Evolutionary conservation across 2,797 vertebrate genomes (phyloP), one percentile per base, ranked within the genome.

Genomic region (Acipenser oxyrinchus): DNA sequence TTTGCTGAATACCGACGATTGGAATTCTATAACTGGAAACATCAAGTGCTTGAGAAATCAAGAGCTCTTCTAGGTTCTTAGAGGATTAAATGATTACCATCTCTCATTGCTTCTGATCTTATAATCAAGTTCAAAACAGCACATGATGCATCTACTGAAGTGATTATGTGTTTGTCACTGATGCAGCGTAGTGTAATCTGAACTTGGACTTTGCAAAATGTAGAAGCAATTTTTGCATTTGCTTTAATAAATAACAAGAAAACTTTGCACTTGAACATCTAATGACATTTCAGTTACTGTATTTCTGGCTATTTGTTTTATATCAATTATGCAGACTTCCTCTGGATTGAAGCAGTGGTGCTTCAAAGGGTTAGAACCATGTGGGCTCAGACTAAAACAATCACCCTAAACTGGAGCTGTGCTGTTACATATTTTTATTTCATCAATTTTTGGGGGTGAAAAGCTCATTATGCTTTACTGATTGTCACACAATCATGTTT

Each of bases 71-170:
- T 82, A 73, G 83, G 76, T 84, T 88, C 81, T 87, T 87, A 88
- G 82, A 79, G 83, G 85, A 91, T 91, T 90, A 90, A 85, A 84
- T 81, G 73, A 89, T 93, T 87, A 84, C 81, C 73, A 87, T 91
- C 83, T 83, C 82, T 78, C 67, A 1, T 83, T 83, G 81, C 84
- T 78, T 81, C 87, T 89, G 80, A 84, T 91, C 81, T 87, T 81
- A 81, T 85, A 89, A 91, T 91, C 88, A 91, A 81, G 83, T 87
- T 89, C 82, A 87, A 83, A 84, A 87, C 87, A 78, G 78, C 78
- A 79, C 78, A 70, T 83, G 83, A 80, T 85, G 85, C 80, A 85
- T 87, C 82, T 78, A 77, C 79, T 83, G 78, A 83, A 88, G 83
- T 86, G 81, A 86, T 87, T 85, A 82, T 80, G 67, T 85, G 79